phyloP scores from a whole-genome alignment of 2,888 invertebrate genomes.

The Leucophenga montana region DNA sequence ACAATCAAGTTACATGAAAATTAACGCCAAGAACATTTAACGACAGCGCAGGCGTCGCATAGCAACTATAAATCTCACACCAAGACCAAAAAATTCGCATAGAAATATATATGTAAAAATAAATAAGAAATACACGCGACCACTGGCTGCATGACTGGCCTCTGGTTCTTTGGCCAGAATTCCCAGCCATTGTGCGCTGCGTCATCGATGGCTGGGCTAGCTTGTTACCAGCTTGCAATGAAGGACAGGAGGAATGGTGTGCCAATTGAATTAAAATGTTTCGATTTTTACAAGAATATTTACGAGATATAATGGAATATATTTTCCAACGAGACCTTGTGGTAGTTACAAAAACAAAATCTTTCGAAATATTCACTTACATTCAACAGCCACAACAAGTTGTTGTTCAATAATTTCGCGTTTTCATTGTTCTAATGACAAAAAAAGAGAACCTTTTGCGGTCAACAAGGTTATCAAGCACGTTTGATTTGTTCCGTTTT shows the following conservation, averaged over 20 bases:
- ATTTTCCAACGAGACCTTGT: slow-evolving; percentile 14
- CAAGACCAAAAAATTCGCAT: slow-evolving; percentile 10
- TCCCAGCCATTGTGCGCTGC: slow-evolving; percentile 8
- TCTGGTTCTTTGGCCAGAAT: slow-evolving; percentile 4
- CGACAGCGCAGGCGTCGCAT: slow-evolving; percentile 9
- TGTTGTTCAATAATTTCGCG: slow-evolving; percentile 18
- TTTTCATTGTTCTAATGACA: slow-evolving; percentile 1
- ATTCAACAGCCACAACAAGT: slow-evolving; percentile 2
- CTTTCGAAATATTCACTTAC: background rate
- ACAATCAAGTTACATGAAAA: slow-evolving; percentile 26
- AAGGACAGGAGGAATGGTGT: background rate
- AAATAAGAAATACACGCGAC: no score
- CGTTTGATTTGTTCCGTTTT: slow-evolving; percentile 31
- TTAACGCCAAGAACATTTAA: slow-evolving; percentile 24
- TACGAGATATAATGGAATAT: background rate
- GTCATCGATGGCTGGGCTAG: slow-evolving; percentile 1
- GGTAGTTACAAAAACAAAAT: background rate
- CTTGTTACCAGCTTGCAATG: no score
- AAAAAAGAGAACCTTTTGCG: slow-evolving; percentile 49
- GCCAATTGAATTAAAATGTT: slow-evolving; percentile 22
- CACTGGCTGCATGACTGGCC: no score
- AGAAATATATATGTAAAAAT: background rate
- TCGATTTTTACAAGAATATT: background rate
- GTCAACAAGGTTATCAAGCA: slow-evolving; percentile 64
- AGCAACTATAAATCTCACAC: slow-evolving; percentile 17